Conservation (phyloP, 2,113 vertebrate species). For the Oncorhynchus tshawytscha region DNA sequence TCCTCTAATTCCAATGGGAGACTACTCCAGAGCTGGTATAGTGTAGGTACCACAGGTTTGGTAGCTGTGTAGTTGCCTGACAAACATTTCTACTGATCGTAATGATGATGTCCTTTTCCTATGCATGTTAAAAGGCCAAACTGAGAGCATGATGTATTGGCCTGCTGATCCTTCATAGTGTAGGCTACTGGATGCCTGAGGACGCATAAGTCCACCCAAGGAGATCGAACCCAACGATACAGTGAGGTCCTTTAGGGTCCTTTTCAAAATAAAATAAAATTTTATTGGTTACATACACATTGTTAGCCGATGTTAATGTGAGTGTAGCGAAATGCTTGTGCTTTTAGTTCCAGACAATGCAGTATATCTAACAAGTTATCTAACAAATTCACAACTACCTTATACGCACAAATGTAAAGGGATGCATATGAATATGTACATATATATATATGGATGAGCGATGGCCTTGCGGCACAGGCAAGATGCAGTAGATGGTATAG, state of each 20-base stretch:
- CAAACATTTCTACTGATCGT: not conserved
- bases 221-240: constrained; percentile 46
- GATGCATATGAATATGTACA: too few species aligned
- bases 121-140: not conserved
- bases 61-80: not conserved
- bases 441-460: too few species aligned
- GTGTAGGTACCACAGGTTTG: not conserved
- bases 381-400: too few species aligned
- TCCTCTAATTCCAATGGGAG: not conserved
- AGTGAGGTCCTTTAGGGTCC: constrained; percentile 20
- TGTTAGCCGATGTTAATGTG: too few species aligned
- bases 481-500: too few species aligned
- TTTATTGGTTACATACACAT: too few species aligned
- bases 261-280: constrained; percentile 50
- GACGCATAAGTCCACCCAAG: constrained; percentile 10
- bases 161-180: not conserved
- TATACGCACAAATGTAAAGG: too few species aligned
- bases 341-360: too few species aligned
- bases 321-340: too few species aligned
- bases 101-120: too few species aligned
- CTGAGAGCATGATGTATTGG: not conserved
- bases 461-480: too few species aligned
- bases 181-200: not conserved
- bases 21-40: not conserved
- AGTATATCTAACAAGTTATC: too few species aligned